A percentile compares a stretch with the other conserved stretches of the same genome.
Evolutionary conservation across 1,140 invertebrate genomes (phyloP).

Genomic region (Aphaenogaster floridana): DNA sequence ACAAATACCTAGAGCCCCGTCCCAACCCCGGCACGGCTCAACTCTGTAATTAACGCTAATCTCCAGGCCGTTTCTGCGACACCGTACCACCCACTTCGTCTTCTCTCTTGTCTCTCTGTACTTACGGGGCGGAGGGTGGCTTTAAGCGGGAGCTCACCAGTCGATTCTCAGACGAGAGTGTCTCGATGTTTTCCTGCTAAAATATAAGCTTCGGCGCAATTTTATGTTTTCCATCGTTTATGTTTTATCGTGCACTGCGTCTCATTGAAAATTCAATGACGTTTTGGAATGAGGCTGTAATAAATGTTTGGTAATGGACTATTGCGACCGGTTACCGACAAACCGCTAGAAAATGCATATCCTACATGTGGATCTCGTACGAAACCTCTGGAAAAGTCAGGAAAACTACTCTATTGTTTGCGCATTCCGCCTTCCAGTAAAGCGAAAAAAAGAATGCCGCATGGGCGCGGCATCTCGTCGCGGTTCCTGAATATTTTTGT

Average conservation of each 20-base stretch:
- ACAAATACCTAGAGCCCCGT: conserved; percentile 83
- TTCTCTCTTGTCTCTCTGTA: conserved; percentile 77
- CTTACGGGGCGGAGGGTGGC: conserved; percentile 71
- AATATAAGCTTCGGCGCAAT: background rate
- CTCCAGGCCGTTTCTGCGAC: conserved; percentile 81
- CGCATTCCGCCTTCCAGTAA: conserved; percentile 22
- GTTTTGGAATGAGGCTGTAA: background rate
- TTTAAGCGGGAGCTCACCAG: conserved; percentile 70
- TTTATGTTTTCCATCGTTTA: background rate
- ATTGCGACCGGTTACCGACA: background rate
- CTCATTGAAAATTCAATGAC: background rate
- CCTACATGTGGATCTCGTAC: background rate
- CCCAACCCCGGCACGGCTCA: conserved; percentile 79
- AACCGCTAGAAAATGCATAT: background rate
- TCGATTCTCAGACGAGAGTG: conserved; percentile 63
- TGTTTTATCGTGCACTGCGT: background rate
- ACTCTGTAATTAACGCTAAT: conserved; percentile 87
- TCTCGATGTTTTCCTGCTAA: conserved; percentile 55
- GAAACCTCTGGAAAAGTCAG: conserved; percentile 2
- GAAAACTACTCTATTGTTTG: conserved; percentile 45
- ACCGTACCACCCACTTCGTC: conserved; percentile 77
- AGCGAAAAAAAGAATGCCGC: conserved; percentile 44
- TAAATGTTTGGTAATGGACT: background rate
- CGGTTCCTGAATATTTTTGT: conserved; percentile 73
- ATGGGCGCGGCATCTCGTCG: conserved; percentile 20